phyloP scores from a whole-genome alignment of 2,888 invertebrate species.

The Tridacna crocea region DNA sequence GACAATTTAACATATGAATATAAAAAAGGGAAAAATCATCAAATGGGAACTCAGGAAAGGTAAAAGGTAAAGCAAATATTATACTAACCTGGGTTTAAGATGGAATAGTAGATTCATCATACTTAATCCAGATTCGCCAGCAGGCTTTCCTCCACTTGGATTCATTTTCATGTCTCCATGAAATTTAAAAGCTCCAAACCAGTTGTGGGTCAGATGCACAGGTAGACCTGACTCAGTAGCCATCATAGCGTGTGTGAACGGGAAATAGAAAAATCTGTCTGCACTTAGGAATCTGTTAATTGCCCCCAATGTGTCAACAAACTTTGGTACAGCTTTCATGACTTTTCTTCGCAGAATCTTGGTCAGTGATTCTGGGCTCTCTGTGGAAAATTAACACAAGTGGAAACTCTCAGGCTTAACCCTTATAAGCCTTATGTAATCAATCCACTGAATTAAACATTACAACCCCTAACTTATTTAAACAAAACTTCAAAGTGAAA shows the following conservation, averaged over 20 bases:
- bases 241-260: slow-evolving; percentile 46
- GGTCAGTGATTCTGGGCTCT: slow-evolving; percentile 5
- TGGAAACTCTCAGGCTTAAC: neutral
- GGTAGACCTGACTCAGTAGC: slow-evolving; percentile 71
- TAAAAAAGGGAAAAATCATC: too few species aligned
- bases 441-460: too few species aligned
- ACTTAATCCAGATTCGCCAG: slow-evolving; percentile 5
- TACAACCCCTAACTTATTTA: too few species aligned
- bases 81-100: slow-evolving; percentile 49
- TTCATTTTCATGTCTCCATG: slow-evolving; percentile 47
- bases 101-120: slow-evolving; percentile 34
- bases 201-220: slow-evolving; percentile 53
- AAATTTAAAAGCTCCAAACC: slow-evolving; percentile 50
- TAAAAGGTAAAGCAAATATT: too few species aligned
- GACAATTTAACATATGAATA: too few species aligned
- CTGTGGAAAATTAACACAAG: neutral
- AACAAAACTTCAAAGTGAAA: too few species aligned
- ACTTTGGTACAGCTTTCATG: slow-evolving; percentile 12
- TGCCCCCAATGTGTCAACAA: slow-evolving; percentile 24
- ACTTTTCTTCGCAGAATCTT: slow-evolving; percentile 3
- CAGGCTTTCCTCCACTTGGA: neutral
- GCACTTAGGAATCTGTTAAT: slow-evolving; percentile 39
- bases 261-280: slow-evolving; percentile 19
- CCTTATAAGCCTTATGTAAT: neutral
- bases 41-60: too few species aligned